Percentiles rank a stretch among this genome's conserved stretches.
Evolutionary conservation across 2,797 vertebrate genomes (phyloP).

Genomic region (Leptodactylus fallax): DNA sequence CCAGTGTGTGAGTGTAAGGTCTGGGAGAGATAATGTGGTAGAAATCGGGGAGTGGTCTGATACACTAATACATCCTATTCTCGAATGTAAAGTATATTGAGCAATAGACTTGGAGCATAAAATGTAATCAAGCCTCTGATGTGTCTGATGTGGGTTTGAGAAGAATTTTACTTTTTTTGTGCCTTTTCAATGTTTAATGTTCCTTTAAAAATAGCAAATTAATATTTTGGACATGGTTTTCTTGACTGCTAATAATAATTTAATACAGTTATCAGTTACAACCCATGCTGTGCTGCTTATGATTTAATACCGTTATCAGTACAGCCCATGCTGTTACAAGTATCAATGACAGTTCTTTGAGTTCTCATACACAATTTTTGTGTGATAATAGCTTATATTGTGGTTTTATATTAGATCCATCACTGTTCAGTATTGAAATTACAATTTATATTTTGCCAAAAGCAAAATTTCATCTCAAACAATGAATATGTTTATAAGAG

Average conservation of each 20-base stretch:
- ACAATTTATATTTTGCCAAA: background rate
- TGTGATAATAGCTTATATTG: background rate
- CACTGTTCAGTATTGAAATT: background rate
- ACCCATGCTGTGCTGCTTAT: background rate
- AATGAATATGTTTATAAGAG: background rate
- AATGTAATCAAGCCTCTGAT: too few species aligned
- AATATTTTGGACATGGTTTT: background rate
- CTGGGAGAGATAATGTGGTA: too few species aligned
- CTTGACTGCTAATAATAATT: background rate
- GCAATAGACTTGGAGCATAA: too few species aligned
- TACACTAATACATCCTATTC: too few species aligned
- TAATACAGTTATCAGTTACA: background rate
- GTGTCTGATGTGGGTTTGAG: too few species aligned
- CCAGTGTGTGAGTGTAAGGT: too few species aligned
- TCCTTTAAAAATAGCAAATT: background rate
- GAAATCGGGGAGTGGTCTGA: too few species aligned
- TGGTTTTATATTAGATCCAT: background rate
- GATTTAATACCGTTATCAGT: background rate
- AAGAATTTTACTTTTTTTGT: too few species aligned
- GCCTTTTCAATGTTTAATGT: background rate
- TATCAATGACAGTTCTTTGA: background rate
- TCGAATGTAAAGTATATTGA: too few species aligned
- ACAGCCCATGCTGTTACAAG: background rate
- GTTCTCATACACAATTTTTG: background rate
- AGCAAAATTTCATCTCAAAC: background rate